Conservation (phyloP, 2,797 vertebrate species). For the Chiroxiphia lanceolata region DNA sequence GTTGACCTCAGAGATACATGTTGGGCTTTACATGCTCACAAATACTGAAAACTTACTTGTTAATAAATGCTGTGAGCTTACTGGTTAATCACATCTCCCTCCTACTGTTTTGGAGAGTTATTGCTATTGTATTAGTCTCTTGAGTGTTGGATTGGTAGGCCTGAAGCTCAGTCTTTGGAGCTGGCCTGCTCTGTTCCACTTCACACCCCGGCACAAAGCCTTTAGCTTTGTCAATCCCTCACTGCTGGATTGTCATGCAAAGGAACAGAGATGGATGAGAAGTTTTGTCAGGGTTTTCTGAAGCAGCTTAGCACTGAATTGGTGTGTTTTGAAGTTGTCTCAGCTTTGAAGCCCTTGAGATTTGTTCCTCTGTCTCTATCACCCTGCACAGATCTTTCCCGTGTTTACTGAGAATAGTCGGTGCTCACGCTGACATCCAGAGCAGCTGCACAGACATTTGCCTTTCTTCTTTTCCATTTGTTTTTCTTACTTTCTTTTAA, state of each 20-base stretch:
- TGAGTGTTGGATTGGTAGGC: not conserved
- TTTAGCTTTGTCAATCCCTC: not conserved
- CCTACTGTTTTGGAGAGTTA: not conserved
- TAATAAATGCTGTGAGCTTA: not conserved
- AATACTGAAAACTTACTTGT: not conserved
- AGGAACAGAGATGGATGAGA: not conserved
- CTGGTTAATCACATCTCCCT: not conserved
- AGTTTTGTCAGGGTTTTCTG: not conserved
- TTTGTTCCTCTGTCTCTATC: not conserved
- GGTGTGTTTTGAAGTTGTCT: not conserved
- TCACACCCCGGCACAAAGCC: not conserved
- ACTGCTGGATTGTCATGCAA: not conserved
- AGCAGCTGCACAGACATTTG: not conserved
- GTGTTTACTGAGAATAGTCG: not conserved
- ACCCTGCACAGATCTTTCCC: not conserved
- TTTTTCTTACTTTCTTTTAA: not conserved
- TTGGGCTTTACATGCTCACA: not conserved
- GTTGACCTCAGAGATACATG: not conserved
- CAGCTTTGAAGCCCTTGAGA: not conserved
- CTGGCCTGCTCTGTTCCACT: not conserved
- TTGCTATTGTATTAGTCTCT: rapidly evolving
- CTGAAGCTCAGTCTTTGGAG: not conserved
- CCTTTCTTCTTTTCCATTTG: not conserved
- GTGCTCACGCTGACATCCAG: not conserved
- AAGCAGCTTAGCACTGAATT: not conserved